These are phyloP conservation scores for Palythoa caribaeorum DNA, from an alignment of 92 coral and sea anemone genomes.

Conservation along the genomic window DNA sequence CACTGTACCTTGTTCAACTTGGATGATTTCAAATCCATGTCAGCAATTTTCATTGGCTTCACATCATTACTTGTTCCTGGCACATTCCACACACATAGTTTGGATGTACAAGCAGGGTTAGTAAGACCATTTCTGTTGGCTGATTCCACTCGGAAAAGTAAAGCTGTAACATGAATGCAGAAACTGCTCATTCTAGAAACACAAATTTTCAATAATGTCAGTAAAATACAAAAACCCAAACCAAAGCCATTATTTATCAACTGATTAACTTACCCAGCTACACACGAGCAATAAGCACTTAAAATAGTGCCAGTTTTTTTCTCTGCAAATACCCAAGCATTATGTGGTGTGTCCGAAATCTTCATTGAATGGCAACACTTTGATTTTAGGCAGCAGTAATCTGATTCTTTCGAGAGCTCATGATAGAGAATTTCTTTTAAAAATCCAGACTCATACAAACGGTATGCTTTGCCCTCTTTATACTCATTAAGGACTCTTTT, in stretches of 20 bases:
- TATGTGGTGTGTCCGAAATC: not conserved
- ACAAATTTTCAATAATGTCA: no score
- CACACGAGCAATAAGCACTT: slow-evolving; percentile 67
- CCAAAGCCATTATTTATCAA: not conserved
- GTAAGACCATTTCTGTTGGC: slow-evolving; percentile 37
- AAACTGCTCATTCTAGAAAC: not conserved
- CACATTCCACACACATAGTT: slow-evolving; percentile 44
- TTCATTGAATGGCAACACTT: not conserved
- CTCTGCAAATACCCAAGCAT: not conserved
- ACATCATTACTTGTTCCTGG: slow-evolving; percentile 36
- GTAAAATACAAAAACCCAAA: no score
- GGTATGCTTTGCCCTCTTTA: slow-evolving; percentile 69
- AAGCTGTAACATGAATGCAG: not conserved
- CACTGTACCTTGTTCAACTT: not conserved
- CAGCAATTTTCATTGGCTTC: slow-evolving; percentile 6
- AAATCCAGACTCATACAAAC: slow-evolving; percentile 66
- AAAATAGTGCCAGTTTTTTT: slow-evolving; percentile 50
- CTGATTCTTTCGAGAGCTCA: slow-evolving; percentile 42
- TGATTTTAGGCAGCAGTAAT: slow-evolving; percentile 2
- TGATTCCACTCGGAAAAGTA: not conserved
- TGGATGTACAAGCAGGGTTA: slow-evolving; percentile 43
- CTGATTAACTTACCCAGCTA: slow-evolving; percentile 56
- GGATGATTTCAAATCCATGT: not conserved
- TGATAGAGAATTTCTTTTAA: slow-evolving; percentile 60
- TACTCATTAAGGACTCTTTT: slow-evolving; percentile 63